Conservation (phyloP, 2,797 vertebrate genomes). For the Rhinophrynus dorsalis region DNA sequence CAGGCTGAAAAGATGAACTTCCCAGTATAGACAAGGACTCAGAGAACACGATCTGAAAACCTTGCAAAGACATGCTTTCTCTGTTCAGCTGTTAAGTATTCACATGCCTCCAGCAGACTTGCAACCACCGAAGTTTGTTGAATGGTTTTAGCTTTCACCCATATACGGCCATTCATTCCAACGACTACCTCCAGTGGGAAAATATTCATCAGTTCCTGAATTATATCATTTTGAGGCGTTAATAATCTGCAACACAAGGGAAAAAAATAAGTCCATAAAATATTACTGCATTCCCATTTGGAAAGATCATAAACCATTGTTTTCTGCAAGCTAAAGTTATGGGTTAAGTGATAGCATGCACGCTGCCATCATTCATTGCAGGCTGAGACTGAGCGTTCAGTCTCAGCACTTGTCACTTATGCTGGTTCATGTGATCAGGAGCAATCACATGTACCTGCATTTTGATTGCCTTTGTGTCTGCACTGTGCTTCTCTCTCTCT, state of each 20-base stretch:
- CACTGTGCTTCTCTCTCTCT: too few species aligned
- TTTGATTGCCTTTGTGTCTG: too few species aligned
- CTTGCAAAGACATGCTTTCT: constrained; percentile 78
- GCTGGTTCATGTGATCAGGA: too few species aligned
- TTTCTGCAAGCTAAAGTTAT: too few species aligned
- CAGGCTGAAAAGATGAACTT: too few species aligned
- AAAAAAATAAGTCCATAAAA: not conserved
- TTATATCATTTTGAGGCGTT: constrained; percentile 78
- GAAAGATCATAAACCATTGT: too few species aligned
- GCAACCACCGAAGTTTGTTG: constrained; percentile 88
- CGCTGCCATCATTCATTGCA: too few species aligned
- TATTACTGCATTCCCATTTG: too few species aligned
- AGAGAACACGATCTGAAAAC: constrained; percentile 62
- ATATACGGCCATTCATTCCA: constrained; percentile 91
- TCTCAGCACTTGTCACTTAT: too few species aligned
- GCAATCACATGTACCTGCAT: too few species aligned
- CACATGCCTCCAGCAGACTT: constrained; percentile 88
- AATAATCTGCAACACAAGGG: constrained; percentile 68
- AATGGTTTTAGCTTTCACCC: constrained; percentile 81
- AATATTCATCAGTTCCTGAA: constrained; percentile 83
- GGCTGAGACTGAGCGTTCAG: too few species aligned
- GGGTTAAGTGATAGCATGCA: too few species aligned
- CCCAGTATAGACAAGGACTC: not conserved
- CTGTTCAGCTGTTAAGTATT: constrained; percentile 85
- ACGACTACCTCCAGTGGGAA: constrained; percentile 88